These are phyloP conservation scores for Hypanus sabinus DNA, from an alignment of 2,113 vertebrate species.

Conservation along the genomic window DNA sequence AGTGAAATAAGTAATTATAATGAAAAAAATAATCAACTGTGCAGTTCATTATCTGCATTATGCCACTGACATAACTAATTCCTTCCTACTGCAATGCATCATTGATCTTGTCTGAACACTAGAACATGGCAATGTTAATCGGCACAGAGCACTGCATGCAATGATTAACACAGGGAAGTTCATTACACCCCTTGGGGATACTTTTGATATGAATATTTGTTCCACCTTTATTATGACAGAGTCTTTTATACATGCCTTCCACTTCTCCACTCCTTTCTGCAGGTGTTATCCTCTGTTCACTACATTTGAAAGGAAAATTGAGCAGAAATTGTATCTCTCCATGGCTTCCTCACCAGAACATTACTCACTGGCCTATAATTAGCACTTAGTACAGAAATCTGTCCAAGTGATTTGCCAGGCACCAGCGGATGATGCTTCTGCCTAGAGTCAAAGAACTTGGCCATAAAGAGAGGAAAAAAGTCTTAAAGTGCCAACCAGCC, in stretches of 20 bases:
- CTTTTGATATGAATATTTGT: neutral
- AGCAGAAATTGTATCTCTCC: neutral
- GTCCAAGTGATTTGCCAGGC: neutral
- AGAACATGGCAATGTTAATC: neutral
- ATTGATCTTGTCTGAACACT: neutral
- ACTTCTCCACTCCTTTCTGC: neutral
- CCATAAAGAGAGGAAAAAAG: neutral
- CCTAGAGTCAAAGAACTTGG: neutral
- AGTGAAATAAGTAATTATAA: conserved; percentile 2
- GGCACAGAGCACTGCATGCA: neutral
- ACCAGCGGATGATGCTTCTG: neutral
- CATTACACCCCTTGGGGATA: neutral
- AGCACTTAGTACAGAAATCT: neutral
- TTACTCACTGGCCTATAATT: neutral
- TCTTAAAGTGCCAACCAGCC: too few species aligned
- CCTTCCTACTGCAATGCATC: neutral
- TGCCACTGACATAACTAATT: neutral
- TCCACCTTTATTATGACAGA: neutral
- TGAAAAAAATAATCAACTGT: neutral
- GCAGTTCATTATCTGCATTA: neutral
- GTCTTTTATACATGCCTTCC: neutral
- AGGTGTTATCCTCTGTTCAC: neutral
- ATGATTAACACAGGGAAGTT: neutral
- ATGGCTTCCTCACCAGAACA: neutral
- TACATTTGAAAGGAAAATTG: too few species aligned